Conservation (phyloP, 1,140 invertebrate genomes). For the Rhizoglyphus robini region DNA sequence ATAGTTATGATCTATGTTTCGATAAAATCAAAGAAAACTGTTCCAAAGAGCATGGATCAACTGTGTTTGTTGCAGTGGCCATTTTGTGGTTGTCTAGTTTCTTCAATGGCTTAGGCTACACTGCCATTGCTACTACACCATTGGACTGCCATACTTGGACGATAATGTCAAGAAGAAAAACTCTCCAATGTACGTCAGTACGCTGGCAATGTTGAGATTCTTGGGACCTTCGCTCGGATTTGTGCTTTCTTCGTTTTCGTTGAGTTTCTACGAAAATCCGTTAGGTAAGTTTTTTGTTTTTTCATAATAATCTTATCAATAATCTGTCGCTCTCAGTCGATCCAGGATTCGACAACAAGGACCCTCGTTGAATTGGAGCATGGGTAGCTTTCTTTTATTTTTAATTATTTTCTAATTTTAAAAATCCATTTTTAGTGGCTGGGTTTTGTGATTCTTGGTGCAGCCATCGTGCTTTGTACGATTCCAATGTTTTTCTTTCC, state of each 20-base stretch:
- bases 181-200: conserved; percentile 23
- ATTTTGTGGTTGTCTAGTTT: conserved; percentile 3
- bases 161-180: conserved; percentile 32
- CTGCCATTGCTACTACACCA: conserved; percentile 25
- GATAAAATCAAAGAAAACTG: not conserved
- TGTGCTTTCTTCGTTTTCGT: conserved; percentile 23
- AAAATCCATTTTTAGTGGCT: conserved; percentile 46
- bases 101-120: conserved; percentile 34
- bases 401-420: not conserved
- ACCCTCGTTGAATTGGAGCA: conserved; percentile 36
- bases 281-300: conserved; percentile 2
- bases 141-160: conserved; percentile 31
- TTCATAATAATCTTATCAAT: not conserved
- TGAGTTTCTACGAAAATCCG: conserved; percentile 28
- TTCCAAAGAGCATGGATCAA: conserved; percentile 1
- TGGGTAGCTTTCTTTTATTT: not conserved
- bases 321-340: not conserved
- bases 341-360: conserved; percentile 29
- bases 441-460: conserved; percentile 28
- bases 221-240: conserved; percentile 27
- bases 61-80: conserved; percentile 8
- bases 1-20: not conserved
- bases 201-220: conserved; percentile 23
- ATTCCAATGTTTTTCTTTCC: conserved; percentile 29
- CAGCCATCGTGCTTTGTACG: conserved; percentile 24